Evolutionary conservation across 2,888 invertebrate species (phyloP).

Genomic region (Apoda limacodes): DNA sequence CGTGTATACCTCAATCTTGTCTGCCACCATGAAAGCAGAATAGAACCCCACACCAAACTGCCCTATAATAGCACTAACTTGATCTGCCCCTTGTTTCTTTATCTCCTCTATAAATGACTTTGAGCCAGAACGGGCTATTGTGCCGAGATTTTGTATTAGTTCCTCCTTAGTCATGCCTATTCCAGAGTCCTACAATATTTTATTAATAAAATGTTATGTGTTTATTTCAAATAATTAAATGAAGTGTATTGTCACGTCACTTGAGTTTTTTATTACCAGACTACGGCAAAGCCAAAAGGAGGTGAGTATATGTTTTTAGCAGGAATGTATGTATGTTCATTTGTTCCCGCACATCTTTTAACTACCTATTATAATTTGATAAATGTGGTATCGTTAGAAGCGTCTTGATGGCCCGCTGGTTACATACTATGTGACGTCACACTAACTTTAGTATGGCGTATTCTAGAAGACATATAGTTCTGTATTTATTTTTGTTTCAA

Average conservation of each 20-base stretch:
- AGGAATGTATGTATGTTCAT: too few species aligned
- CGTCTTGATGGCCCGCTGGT: too few species aligned
- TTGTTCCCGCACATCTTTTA: too few species aligned
- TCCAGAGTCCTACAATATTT: slow-evolving; percentile 81
- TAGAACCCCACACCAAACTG: slow-evolving; percentile 99
- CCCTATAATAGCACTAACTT: slow-evolving; percentile 87
- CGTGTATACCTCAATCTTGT: slow-evolving; percentile 93
- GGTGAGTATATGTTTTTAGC: too few species aligned
- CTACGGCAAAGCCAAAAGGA: too few species aligned
- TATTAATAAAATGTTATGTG: slow-evolving; percentile 9
- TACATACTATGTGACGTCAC: too few species aligned
- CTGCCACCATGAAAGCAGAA: slow-evolving; percentile 97
- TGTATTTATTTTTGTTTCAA: too few species aligned
- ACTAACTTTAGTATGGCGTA: too few species aligned
- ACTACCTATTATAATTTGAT: too few species aligned
- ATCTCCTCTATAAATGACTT: slow-evolving; percentile 92
- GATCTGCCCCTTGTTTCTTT: slow-evolving; percentile 72
- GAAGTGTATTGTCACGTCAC: not conserved
- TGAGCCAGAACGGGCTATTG: slow-evolving; percentile 96
- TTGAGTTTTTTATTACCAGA: too few species aligned
- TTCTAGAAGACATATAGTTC: not conserved
- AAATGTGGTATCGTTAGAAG: too few species aligned
- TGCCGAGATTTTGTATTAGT: slow-evolving; percentile 89
- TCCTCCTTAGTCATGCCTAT: slow-evolving; percentile 97
- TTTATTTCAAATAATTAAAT: slow-evolving; percentile 1